Conservation (phyloP, 2,888 invertebrate species). For the Dichetophora obliterata region DNA sequence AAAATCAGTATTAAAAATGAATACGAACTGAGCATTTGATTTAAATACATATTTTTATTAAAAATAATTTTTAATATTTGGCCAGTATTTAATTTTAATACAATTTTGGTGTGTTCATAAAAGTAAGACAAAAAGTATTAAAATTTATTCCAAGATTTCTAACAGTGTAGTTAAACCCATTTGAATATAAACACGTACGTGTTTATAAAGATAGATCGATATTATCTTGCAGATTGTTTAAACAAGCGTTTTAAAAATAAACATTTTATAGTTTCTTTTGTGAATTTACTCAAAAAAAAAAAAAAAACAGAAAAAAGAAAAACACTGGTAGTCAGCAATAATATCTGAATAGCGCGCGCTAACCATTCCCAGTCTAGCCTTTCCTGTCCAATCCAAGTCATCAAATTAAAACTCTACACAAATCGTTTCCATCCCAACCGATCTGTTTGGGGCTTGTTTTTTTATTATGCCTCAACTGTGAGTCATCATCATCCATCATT, state of each 20-base stretch:
- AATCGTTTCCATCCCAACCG: background rate
- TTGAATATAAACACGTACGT: background rate
- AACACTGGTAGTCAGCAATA: slow-evolving; percentile 25
- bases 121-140: no score
- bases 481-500: slow-evolving; percentile 24
- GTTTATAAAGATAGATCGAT: background rate
- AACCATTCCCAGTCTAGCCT: background rate
- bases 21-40: no score
- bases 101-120: no score
- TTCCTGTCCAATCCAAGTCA: background rate
- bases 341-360: background rate
- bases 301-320: no score
- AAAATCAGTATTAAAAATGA: no score
- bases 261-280: slow-evolving; percentile 11
- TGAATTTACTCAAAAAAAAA: background rate
- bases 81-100: no score
- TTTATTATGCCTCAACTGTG: background rate
- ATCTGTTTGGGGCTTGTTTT: background rate
- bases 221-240: slow-evolving; percentile 8
- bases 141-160: no score
- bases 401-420: background rate
- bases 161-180: background rate
- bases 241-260: background rate
- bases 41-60: no score
- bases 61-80: no score